phyloP scores from a whole-genome alignment of 2,113 vertebrate species.

The Odontesthes bonariensis region DNA sequence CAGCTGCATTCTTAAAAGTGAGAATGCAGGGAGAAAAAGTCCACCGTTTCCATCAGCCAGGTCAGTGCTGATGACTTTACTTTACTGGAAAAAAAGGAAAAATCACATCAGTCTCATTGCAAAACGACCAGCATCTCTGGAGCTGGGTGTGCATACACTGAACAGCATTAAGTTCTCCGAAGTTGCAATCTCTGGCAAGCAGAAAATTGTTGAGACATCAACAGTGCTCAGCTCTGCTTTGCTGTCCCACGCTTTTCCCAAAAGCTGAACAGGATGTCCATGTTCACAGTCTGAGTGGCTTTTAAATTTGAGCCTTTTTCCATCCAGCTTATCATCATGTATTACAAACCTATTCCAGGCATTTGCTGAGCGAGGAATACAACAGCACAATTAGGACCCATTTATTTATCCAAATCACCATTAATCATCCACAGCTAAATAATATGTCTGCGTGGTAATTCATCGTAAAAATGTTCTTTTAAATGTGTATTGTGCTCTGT shows the following conservation, averaged over 20 bases:
- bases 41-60: neutral
- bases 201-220: conserved; percentile 21
- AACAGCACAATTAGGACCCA: conserved; percentile 27
- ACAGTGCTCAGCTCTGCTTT: conserved; percentile 23
- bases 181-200: conserved; percentile 40
- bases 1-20: too few species aligned
- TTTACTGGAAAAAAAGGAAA: conserved; percentile 7
- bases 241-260: neutral
- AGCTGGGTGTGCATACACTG: neutral
- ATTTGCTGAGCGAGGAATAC: conserved; percentile 2
- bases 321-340: conserved; percentile 50
- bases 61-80: too few species aligned
- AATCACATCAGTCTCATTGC: conserved; percentile 36
- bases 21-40: neutral
- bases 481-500: conserved; percentile 51
- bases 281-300: conserved; percentile 9
- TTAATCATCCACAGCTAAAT: conserved; percentile 71
- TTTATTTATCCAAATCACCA: conserved; percentile 70
- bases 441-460: conserved; percentile 52
- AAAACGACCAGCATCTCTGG: neutral
- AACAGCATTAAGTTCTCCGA: conserved; percentile 28
- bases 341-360: conserved; percentile 45
- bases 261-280: conserved; percentile 27
- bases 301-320: conserved; percentile 60
- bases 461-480: conserved; percentile 60